A percentile compares a stretch with the other conserved stretches of the same genome.
Conservation (phyloP, 92 coral and sea anemone species). For the Phenganax subtilis region DNA sequence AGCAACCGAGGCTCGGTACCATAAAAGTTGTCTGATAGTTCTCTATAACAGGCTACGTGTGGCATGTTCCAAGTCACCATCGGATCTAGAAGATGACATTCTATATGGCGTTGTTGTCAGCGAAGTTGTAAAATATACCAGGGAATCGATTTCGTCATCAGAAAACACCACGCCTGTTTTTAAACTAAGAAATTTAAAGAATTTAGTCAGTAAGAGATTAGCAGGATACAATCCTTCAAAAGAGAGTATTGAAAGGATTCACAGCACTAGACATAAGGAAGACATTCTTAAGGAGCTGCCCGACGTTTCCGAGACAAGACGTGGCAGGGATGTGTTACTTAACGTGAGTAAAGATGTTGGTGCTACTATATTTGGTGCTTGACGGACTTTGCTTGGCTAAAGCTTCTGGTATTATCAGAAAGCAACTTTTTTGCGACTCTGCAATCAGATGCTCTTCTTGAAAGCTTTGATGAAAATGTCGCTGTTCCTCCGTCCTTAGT, state of each 20-base stretch:
- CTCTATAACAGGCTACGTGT: conserved; percentile 25
- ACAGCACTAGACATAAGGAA: conserved; percentile 25
- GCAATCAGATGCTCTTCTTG: not conserved
- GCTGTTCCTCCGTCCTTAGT: conserved; percentile 9
- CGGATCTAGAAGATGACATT: conserved; percentile 13
- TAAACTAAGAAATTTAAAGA: not conserved
- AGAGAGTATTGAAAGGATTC: conserved; percentile 6
- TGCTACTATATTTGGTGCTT: conserved; percentile 1
- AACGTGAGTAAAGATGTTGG: conserved; percentile 18
- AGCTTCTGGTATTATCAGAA: not conserved
- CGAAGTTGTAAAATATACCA: conserved; percentile 3
- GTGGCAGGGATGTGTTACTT: conserved; percentile 31
- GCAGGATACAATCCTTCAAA: not conserved
- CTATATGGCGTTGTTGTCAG: not conserved
- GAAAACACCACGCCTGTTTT: conserved; percentile 11
- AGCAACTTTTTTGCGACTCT: conserved; percentile 2
- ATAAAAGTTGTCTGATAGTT: conserved; percentile 21
- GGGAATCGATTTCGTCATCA: not conserved
- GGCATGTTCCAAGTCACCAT: conserved; percentile 6
- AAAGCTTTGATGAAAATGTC: not conserved
- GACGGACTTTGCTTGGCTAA: not conserved
- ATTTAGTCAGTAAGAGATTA: not conserved
- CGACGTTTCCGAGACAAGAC: conserved; percentile 25
- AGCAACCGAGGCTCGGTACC: conserved; percentile 14
- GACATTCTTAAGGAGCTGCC: conserved; percentile 40